These are phyloP conservation scores for Atherinosoma microstoma DNA, from an alignment of 2,797 vertebrate genomes.

Conservation along the genomic window DNA sequence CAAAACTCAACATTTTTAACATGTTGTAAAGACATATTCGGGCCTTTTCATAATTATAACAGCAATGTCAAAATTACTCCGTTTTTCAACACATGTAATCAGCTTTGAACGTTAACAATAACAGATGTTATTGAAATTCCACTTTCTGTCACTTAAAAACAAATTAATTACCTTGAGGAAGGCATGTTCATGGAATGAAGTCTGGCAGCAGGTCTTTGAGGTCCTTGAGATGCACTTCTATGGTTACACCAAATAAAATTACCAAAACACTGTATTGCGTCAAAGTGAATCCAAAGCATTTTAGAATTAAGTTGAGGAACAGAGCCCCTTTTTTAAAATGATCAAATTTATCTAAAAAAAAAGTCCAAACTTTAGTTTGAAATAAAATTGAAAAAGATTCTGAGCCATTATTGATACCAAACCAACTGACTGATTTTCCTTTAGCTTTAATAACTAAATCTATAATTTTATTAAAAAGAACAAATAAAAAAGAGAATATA, in stretches of 20 bases:
- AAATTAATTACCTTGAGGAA: conserved; percentile 71
- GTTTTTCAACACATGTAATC: conserved; percentile 35
- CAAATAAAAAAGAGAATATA: conserved; percentile 71
- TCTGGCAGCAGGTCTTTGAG: conserved; percentile 43
- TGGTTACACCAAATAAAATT: conserved; percentile 32
- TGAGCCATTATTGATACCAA: conserved; percentile 11
- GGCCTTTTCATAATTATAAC: conserved; percentile 77
- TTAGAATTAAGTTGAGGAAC: conserved; percentile 36
- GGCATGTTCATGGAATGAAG: conserved; percentile 55
- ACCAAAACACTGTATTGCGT: conserved; percentile 8
- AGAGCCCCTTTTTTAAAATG: conserved; percentile 27
- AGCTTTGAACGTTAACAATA: conserved; percentile 70
- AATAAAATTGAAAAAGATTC: background rate
- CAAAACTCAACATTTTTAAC: conserved; percentile 80
- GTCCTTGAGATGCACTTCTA: conserved; percentile 62
- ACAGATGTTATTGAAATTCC: conserved; percentile 74
- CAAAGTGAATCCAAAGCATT: background rate
- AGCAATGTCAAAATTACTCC: conserved; percentile 77
- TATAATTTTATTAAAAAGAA: conserved; percentile 37
- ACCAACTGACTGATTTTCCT: conserved; percentile 47
- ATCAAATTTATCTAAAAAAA: conserved; percentile 34
- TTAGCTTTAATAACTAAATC: conserved; percentile 70
- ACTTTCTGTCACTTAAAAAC: conserved; percentile 66
- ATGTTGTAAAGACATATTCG: conserved; percentile 76
- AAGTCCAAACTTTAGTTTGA: background rate